Evolutionary conservation across 2,888 invertebrate genomes (phyloP), one percentile per base, ranked within the genome.

Genomic region (Sabatieria punctata): DNA sequence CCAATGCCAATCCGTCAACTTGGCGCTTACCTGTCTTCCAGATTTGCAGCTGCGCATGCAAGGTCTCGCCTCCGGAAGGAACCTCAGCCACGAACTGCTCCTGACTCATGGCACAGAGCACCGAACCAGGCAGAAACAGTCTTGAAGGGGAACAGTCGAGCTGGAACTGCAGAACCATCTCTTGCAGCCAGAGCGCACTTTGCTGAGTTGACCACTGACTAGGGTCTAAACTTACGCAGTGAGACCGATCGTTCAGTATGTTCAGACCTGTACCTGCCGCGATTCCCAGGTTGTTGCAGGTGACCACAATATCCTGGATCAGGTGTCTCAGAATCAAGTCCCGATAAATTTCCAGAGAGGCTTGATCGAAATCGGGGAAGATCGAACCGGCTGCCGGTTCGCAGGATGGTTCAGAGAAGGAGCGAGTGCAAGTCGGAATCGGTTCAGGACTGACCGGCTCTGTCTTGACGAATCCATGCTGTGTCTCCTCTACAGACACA

Each of bases 271-370:
- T 41, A 55, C 55, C 57, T 22, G 52, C 52, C 6, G 59, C 57
- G 15, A 63, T 54, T 11, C 53, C 49, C 21, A 64, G 56, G 39
- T 57, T 59, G 19, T 52, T 48, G 49, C 61, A 62, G 21, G 63
- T 64, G n/a, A 55, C 54, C 30, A 44, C 51, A 49, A 64, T 63
- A 49, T 64, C 64, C 40, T 61, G 60, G 25, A 64, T 56, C 8
- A 62, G 49, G 48, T 61, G 63, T 23, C 60, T 53, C 40, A 65
- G 52, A 33, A 61, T 60, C 37, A 64, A 49, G 44, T 64, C 64
- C 36, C 60, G 51, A 49, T 61, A 60, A 45, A 59, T 57, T 46
- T 62, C 60, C 50, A 60, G 53, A 24, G 47, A 44, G 23, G 43
- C 30, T 15, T 6, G 19, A 24, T 30, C 45, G 22, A 30, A 3